Conservation (phyloP, 2,113 vertebrate species). For the Caretta caretta region DNA sequence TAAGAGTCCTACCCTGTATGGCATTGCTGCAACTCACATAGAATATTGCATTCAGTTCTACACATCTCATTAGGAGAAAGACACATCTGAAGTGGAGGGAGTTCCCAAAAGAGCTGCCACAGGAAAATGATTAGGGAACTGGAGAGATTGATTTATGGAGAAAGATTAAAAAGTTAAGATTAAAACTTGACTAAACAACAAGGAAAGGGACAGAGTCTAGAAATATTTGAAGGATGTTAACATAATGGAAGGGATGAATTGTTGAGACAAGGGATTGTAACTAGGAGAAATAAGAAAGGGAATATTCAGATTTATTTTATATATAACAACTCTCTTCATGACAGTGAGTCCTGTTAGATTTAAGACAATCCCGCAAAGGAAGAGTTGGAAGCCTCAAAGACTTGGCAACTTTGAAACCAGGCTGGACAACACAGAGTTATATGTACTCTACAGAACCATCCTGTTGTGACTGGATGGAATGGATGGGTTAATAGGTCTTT, state of each 20-base stretch:
- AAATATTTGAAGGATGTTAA: constrained; percentile 23
- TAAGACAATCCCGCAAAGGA: not conserved
- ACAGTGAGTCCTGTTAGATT: constrained; percentile 46
- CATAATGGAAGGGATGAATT: not conserved
- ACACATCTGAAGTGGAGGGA: not conserved
- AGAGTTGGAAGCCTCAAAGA: not conserved
- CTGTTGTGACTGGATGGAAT: not conserved
- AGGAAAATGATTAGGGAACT: constrained; percentile 29
- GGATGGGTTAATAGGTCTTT: constrained; percentile 58
- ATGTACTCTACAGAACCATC: not conserved
- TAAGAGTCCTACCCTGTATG: not conserved
- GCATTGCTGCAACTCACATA: not conserved
- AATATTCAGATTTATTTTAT: not conserved
- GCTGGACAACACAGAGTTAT: fast-evolving
- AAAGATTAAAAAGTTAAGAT: constrained; percentile 53
- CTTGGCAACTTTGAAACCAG: constrained; percentile 35
- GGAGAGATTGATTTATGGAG: constrained; percentile 44
- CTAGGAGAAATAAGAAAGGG: not conserved
- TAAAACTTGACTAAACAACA: constrained; percentile 17
- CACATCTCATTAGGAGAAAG: not conserved
- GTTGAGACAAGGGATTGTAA: not conserved
- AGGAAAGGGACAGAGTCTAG: constrained; percentile 12
- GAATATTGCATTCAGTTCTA: not conserved
- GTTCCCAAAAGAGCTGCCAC: constrained; percentile 21
- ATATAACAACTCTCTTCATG: constrained; percentile 43